Percentiles rank a stretch among this genome's conserved stretches.
Conservation (phyloP, 2,888 invertebrate genomes). For the Mantis religiosa region DNA sequence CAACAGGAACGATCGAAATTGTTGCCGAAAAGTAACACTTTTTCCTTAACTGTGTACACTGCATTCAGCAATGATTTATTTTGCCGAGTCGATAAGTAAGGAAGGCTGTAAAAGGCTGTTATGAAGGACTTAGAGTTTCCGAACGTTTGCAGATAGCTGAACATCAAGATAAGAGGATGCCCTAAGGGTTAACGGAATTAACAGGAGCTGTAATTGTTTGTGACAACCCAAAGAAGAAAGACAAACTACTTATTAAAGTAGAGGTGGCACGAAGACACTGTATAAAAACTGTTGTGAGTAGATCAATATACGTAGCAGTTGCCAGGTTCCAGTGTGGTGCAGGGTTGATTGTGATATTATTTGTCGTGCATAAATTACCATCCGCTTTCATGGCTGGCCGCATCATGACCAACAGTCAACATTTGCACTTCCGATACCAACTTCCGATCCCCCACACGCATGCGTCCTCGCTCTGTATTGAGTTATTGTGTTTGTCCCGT, state of each 20-base stretch:
- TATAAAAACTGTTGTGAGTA: background rate
- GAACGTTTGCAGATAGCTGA: too few species aligned
- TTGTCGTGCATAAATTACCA: constrained; percentile 32
- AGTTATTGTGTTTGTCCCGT: constrained; percentile 12
- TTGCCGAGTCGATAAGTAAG: too few species aligned
- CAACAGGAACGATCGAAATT: too few species aligned
- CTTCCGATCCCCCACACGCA: constrained; percentile 6
- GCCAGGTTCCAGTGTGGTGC: background rate
- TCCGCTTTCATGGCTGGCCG: constrained; percentile 23
- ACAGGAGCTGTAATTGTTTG: too few species aligned
- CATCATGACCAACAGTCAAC: constrained; percentile 25
- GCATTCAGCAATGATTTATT: too few species aligned
- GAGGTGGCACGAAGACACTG: background rate
- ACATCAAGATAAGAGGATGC: too few species aligned
- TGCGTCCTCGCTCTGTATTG: constrained; percentile 5
- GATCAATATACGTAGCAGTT: background rate
- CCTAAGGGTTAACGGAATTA: too few species aligned
- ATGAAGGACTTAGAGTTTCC: too few species aligned
- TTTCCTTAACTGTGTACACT: too few species aligned
- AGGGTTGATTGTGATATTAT: constrained; percentile 35
- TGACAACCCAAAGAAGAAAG: background rate
- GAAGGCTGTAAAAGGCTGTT: too few species aligned
- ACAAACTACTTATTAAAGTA: background rate
- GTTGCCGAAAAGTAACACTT: too few species aligned
- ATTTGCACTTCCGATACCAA: constrained; percentile 21